Conservation (phyloP, 2,113 vertebrate species). For the Phyllopteryx taeniolatus region DNA sequence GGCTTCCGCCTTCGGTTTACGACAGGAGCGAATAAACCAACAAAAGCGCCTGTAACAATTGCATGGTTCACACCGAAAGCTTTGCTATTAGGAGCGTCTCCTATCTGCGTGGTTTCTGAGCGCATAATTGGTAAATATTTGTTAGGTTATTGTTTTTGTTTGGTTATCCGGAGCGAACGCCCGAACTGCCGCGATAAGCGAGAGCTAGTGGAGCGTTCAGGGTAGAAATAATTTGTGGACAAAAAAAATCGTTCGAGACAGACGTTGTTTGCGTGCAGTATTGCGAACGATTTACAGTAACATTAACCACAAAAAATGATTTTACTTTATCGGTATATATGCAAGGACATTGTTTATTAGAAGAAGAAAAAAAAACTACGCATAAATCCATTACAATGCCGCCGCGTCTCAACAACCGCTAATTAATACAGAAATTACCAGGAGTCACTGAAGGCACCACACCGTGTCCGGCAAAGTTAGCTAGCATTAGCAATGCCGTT, state of each 20-base stretch:
- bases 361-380: neutral
- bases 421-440: neutral
- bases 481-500: conserved; percentile 36
- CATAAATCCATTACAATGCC: neutral
- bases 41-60: neutral
- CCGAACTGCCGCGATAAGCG: neutral
- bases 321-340: neutral
- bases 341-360: neutral
- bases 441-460: conserved; percentile 38
- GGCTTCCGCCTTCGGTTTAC: conserved; percentile 65
- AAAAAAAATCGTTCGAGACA: neutral
- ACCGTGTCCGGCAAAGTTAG: conserved; percentile 41
- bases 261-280: neutral
- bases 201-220: neutral
- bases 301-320: no score
- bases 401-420: no score
- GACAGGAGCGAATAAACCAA: conserved; percentile 41
- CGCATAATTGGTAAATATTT: no score
- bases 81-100: neutral
- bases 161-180: neutral
- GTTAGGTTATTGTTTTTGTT: neutral
- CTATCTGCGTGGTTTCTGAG: neutral
- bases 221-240: neutral
- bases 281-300: neutral
- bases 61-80: neutral